Percentiles rank a stretch among this genome's conserved stretches.
Conservation (phyloP, 2,113 vertebrate genomes). For the Bubo blakistoni region DNA sequence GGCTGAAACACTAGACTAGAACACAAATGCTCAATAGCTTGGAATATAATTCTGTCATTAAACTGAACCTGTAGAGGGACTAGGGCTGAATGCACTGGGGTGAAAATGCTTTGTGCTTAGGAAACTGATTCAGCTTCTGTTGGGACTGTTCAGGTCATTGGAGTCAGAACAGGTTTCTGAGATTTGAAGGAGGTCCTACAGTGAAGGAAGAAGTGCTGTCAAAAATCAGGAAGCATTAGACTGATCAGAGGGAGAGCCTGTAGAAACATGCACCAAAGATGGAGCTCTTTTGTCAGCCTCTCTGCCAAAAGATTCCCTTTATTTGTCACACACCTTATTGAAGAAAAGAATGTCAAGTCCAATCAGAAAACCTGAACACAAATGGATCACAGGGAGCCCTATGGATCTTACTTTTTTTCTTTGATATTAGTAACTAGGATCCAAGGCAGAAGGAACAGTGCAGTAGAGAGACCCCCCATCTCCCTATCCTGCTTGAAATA, state of each 20-base stretch:
- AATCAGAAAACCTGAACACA: not conserved
- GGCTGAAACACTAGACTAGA: constrained; percentile 42
- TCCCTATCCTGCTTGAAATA: not conserved
- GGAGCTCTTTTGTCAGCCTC: not conserved
- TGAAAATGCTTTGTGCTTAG: not conserved
- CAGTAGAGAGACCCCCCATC: too few species aligned
- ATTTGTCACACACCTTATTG: not conserved
- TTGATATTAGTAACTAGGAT: not conserved
- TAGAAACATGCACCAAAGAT: not conserved
- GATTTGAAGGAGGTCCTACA: not conserved
- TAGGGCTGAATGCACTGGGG: not conserved
- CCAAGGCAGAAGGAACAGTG: not conserved
- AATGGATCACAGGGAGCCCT: not conserved
- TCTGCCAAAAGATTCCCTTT: not conserved
- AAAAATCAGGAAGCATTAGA: not conserved
- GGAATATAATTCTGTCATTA: constrained; percentile 45
- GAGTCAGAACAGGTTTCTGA: not conserved
- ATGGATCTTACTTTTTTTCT: not conserved
- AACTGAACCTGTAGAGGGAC: not conserved
- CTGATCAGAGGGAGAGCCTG: not conserved
- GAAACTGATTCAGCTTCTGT: not conserved
- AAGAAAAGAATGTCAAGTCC: not conserved
- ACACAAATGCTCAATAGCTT: constrained; percentile 46
- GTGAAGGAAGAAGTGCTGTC: not conserved
- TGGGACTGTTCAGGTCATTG: not conserved